phyloP scores from a whole-genome alignment of 2,797 vertebrate genomes.

The Falco rusticolus region DNA sequence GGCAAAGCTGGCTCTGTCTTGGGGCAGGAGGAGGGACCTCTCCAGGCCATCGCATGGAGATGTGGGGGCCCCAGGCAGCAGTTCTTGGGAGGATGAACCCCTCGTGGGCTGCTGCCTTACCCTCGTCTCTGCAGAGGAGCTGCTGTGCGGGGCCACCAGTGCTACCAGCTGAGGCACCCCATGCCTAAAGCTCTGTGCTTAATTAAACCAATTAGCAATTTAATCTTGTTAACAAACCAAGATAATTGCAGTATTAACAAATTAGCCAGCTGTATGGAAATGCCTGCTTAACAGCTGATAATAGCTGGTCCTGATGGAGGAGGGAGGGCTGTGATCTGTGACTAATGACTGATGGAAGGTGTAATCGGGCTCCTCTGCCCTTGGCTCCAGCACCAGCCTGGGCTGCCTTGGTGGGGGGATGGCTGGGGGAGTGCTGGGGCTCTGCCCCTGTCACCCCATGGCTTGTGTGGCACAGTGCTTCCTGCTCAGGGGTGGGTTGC shows the following conservation, averaged over 20 bases:
- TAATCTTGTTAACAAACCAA: slow-evolving; percentile 71
- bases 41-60: not conserved
- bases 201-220: slow-evolving; percentile 69
- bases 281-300: slow-evolving; percentile 63
- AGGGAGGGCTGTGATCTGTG: slow-evolving; percentile 2
- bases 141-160: not conserved
- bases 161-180: not conserved
- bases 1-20: not conserved
- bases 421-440: not conserved
- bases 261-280: slow-evolving; percentile 65
- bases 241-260: slow-evolving; percentile 68
- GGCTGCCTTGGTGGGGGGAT: accelerated
- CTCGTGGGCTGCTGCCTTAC: not conserved
- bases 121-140: not conserved
- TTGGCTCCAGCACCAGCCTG: accelerated
- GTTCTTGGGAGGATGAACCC: not conserved
- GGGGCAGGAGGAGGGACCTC: not conserved
- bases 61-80: not conserved
- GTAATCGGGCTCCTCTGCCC: not conserved
- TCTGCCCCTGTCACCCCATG: not conserved
- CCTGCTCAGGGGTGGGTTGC: accelerated
- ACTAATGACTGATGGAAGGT: not conserved
- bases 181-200: slow-evolving; percentile 34
- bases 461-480: not conserved
- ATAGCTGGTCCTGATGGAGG: slow-evolving; percentile 38